phyloP scores from a whole-genome alignment of 2,113 vertebrate genomes.

The Laticauda laticaudata region DNA sequence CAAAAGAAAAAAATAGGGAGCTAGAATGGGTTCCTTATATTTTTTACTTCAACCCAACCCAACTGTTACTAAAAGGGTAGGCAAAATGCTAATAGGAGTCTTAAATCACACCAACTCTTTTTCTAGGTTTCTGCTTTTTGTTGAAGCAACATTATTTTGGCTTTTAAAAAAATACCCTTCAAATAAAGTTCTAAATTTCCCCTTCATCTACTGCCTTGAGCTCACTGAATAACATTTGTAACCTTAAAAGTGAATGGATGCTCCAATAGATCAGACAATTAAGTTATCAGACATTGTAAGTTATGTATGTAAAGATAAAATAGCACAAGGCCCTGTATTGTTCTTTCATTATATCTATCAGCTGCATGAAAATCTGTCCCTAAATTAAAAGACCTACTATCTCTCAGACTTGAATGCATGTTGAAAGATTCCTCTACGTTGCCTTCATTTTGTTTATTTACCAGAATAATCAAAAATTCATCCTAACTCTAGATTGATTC shows the following conservation, averaged over 20 bases:
- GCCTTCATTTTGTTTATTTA: conserved; percentile 18
- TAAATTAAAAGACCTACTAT: conserved; percentile 11
- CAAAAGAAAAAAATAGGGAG: background rate
- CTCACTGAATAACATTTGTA: background rate
- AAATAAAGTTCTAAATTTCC: background rate
- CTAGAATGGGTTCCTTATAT: background rate
- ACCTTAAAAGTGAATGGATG: background rate
- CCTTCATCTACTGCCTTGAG: background rate
- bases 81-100: background rate
- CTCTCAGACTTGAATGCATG: background rate
- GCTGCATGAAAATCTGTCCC: background rate
- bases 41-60: background rate
- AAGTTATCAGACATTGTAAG: background rate
- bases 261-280: background rate
- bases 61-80: background rate
- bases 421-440: conserved; percentile 27
- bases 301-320: background rate
- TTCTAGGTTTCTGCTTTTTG: background rate
- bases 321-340: background rate
- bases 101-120: background rate
- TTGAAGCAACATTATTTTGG: background rate
- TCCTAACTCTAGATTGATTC: background rate
- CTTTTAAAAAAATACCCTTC: background rate
- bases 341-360: background rate
- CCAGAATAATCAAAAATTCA: conserved; percentile 18